Evolutionary conservation across 2,888 invertebrate species (phyloP).

Genomic region (Geotrupes spiniger): DNA sequence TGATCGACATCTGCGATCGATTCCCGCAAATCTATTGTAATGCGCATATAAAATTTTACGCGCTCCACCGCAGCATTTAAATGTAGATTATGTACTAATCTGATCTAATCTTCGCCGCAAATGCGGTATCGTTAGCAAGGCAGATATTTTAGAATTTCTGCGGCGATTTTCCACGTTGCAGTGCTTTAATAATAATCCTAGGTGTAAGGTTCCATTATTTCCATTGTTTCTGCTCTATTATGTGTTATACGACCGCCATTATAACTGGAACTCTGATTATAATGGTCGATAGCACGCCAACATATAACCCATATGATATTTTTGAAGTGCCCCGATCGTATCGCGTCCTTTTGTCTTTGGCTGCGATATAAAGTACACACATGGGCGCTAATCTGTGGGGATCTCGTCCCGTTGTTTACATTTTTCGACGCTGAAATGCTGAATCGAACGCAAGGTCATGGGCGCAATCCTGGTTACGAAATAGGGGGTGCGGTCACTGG

Average conservation of each 20-base stretch:
- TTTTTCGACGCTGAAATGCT: no score
- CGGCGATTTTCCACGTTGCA: not conserved
- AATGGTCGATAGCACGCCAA: conserved; percentile 9
- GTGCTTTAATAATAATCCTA: conserved; percentile 2
- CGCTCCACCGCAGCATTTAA: not conserved
- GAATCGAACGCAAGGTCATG: no score
- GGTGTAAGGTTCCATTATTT: conserved; percentile 14
- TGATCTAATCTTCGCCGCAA: not conserved
- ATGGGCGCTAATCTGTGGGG: no score
- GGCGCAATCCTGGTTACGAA: no score
- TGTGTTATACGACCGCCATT: conserved; percentile 16
- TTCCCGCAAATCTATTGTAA: no score
- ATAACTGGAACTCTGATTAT: conserved; percentile 14
- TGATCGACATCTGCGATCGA: no score
- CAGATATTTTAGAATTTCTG: not conserved
- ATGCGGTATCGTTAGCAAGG: not conserved
- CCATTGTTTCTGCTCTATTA: conserved; percentile 19
- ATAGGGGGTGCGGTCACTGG: no score
- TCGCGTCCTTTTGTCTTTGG: conserved; percentile 5
- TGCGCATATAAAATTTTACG: no score
- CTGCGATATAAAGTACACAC: no score
- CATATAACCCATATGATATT: conserved; percentile 8
- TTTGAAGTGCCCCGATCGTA: conserved; percentile 9
- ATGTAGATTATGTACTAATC: conserved; percentile 5
- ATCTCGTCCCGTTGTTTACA: no score